Evolutionary conservation across 2,113 vertebrate species (phyloP).

Genomic region (Saimiri boliviensis): DNA sequence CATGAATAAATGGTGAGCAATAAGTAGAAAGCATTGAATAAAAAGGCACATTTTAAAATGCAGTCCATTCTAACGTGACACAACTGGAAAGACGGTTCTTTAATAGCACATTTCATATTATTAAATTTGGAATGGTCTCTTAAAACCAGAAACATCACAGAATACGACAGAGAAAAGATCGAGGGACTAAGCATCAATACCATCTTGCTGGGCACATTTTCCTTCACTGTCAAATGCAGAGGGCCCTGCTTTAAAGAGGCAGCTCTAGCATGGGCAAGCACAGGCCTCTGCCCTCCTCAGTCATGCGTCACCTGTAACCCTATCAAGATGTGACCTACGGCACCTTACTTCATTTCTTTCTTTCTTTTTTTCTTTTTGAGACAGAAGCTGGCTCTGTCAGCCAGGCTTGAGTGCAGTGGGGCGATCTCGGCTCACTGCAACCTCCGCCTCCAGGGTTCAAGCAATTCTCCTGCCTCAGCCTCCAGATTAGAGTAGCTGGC

Average conservation of each 20-base stretch:
- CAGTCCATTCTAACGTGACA: neutral
- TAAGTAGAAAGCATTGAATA: neutral
- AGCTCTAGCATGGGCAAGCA: accelerated
- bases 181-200: neutral
- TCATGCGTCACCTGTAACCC: accelerated
- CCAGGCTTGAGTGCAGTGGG: too few species aligned
- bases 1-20: neutral
- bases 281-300: too few species aligned
- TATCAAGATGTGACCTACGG: too few species aligned
- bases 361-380: too few species aligned
- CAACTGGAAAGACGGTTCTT: neutral
- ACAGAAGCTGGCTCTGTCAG: too few species aligned
- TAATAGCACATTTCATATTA: neutral
- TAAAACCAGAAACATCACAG: neutral
- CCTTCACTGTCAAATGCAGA: too few species aligned
- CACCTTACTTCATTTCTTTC: neutral
- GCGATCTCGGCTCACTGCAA: too few species aligned
- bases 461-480: too few species aligned
- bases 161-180: neutral
- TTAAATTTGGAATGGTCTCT: neutral
- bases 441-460: too few species aligned
- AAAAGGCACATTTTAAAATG: neutral
- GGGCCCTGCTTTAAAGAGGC: neutral
- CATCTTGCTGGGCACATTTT: neutral
- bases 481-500: too few species aligned